Evolutionary conservation across 1,140 invertebrate genomes (phyloP).

Genomic region (Neotoxoptera formosana): DNA sequence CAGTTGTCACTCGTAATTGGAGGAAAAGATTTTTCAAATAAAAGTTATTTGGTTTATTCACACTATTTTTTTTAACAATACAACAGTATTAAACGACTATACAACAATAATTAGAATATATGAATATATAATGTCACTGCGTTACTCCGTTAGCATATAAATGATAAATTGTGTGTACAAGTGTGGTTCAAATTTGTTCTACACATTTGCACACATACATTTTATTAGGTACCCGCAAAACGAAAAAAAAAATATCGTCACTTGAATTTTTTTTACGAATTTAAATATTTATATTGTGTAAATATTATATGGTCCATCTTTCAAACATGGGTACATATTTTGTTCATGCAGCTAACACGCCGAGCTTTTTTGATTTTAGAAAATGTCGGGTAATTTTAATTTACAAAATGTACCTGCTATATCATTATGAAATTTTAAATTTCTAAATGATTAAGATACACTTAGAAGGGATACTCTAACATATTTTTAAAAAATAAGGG

Average conservation of each 20-base stretch:
- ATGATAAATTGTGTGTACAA: not conserved
- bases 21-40: not conserved
- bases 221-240: not conserved
- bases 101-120: not conserved
- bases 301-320: not conserved
- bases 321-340: not conserved
- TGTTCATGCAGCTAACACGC: not conserved
- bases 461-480: no score
- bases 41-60: not conserved
- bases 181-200: not conserved
- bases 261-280: not conserved
- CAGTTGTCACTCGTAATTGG: not conserved
- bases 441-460: no score
- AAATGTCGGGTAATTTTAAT: not conserved
- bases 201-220: not conserved
- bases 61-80: not conserved
- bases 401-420: not conserved
- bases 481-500: no score
- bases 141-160: not conserved
- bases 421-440: no score
- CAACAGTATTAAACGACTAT: not conserved
- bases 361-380: not conserved
- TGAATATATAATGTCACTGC: not conserved
- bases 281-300: not conserved
- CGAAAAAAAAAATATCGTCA: not conserved